These are phyloP conservation scores for Nylanderia fulva DNA, from an alignment of 1,140 invertebrate species.

Conservation along the genomic window DNA sequence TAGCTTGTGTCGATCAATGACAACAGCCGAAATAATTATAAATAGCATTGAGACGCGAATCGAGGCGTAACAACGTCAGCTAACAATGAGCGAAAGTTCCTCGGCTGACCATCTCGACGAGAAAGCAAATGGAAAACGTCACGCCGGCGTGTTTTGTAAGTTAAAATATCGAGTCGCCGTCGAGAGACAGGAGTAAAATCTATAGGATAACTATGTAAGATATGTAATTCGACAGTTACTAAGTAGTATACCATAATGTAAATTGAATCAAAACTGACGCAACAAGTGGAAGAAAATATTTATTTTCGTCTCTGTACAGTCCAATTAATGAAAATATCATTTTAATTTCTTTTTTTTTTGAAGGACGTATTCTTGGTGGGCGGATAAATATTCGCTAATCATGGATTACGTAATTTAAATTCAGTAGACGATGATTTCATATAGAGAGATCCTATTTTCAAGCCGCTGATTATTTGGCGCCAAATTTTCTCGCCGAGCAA, in stretches of 20 bases:
- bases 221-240: neutral
- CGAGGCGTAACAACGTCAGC: slow-evolving; percentile 62
- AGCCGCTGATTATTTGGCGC: neutral
- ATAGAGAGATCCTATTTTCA: slow-evolving; percentile 29
- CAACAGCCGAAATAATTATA: slow-evolving; percentile 30
- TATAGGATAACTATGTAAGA: neutral
- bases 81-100: slow-evolving; percentile 73
- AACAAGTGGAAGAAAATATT: neutral
- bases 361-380: too few species aligned
- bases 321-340: neutral
- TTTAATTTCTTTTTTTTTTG: neutral
- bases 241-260: neutral
- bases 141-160: slow-evolving; percentile 32
- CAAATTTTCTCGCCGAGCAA: neutral
- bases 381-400: neutral
- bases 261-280: neutral
- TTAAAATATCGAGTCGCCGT: slow-evolving; percentile 8
- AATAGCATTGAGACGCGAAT: slow-evolving; percentile 35
- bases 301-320: neutral
- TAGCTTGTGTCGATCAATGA: neutral
- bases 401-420: neutral
- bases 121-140: slow-evolving; percentile 70
- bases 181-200: neutral
- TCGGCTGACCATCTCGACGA: slow-evolving; percentile 43
- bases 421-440: neutral